phyloP scores from a whole-genome alignment of 2,113 vertebrate species.

The Aythya baeri region DNA sequence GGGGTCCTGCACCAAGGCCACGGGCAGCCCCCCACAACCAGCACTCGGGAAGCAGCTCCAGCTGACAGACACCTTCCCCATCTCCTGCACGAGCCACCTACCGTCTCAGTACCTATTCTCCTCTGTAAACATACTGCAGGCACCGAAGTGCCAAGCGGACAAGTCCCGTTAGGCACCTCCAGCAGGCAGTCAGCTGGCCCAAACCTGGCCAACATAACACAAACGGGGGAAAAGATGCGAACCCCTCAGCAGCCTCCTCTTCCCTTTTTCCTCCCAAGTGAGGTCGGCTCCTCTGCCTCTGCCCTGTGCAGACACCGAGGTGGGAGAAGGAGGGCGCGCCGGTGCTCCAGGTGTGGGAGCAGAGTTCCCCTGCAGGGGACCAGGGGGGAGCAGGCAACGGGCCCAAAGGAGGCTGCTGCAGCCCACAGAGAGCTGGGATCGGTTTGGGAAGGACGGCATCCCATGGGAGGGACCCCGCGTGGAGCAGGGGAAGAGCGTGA shows the following conservation, averaged over 20 bases:
- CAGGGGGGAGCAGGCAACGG: no score
- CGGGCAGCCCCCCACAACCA: fast-evolving
- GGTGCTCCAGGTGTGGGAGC: no score
- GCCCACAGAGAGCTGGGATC: no score
- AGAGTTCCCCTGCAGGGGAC: no score
- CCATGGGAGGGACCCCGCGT: no score
- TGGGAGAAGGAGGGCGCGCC: no score
- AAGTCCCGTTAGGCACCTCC: neutral
- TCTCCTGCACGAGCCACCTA: neutral
- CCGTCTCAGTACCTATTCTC: neutral
- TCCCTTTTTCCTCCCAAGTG: neutral
- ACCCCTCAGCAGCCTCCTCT: neutral
- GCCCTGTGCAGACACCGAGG: neutral
- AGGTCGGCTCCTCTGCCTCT: neutral
- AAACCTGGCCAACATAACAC: neutral
- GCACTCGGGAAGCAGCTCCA: neutral
- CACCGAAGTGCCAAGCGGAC: neutral
- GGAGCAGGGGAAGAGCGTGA: no score
- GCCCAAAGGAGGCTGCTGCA: no score
- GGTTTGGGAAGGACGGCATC: no score
- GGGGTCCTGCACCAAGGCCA: fast-evolving
- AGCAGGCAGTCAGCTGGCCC: neutral
- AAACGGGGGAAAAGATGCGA: neutral
- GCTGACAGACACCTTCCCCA: neutral
- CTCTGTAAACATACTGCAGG: neutral